phyloP scores from a whole-genome alignment of 1,140 invertebrate genomes.

The Drosophila sproati region DNA sequence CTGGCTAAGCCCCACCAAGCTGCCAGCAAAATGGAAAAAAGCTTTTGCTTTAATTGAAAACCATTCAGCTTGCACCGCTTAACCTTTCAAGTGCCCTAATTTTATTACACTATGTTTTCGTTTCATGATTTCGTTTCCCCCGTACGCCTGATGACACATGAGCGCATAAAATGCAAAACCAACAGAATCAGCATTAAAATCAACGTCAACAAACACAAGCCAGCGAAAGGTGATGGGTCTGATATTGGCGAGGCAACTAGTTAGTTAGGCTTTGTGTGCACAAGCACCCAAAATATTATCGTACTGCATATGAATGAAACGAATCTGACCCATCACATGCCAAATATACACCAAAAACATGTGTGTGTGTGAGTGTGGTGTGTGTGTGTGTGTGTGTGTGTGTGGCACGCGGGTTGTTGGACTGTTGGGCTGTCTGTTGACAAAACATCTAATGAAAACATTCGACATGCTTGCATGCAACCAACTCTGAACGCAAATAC shows the following conservation, averaged over 20 bases:
- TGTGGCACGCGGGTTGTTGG: no score
- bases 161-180: slow-evolving; percentile 65
- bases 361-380: not conserved
- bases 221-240: slow-evolving; percentile 14
- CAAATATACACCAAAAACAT: not conserved
- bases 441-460: slow-evolving; percentile 71
- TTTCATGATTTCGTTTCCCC: slow-evolving; percentile 66
- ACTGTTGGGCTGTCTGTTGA: slow-evolving; percentile 39
- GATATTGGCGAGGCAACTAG: slow-evolving; percentile 20
- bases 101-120: slow-evolving; percentile 44
- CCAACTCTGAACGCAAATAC: slow-evolving; percentile 14
- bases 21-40: slow-evolving; percentile 38
- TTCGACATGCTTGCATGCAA: slow-evolving; percentile 36
- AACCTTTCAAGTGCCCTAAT: slow-evolving; percentile 24
- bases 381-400: not conserved
- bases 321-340: not conserved
- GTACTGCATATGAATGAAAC: slow-evolving; percentile 13
- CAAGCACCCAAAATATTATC: not conserved
- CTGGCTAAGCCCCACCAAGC: not conserved
- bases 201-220: slow-evolving; percentile 49
- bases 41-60: slow-evolving; percentile 78
- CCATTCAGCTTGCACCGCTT: slow-evolving; percentile 34
- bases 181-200: slow-evolving; percentile 69
- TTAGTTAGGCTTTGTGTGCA: slow-evolving; percentile 12
- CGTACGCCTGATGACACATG: slow-evolving; percentile 53